A percentile compares a stretch with the other conserved stretches of the same genome.
phyloP scores from a whole-genome alignment of 2,113 vertebrate genomes.

The Alexandromys fortis region DNA sequence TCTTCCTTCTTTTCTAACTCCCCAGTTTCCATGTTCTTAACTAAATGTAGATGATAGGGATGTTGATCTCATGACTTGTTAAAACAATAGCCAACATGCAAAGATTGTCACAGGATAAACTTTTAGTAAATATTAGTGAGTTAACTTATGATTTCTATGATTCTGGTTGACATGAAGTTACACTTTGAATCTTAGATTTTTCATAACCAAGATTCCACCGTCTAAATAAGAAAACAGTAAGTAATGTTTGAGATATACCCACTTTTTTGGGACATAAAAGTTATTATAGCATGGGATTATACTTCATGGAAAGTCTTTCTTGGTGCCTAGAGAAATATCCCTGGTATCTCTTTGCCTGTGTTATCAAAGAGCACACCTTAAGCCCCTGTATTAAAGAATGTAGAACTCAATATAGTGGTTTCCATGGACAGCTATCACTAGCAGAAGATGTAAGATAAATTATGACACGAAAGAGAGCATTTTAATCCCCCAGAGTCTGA shows the following conservation, averaged over 20 bases:
- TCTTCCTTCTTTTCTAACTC: not conserved
- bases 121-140: not conserved
- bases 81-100: not conserved
- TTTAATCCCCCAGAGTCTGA: not conserved
- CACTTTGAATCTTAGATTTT: not conserved
- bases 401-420: not conserved
- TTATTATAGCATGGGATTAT: not conserved
- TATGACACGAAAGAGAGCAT: not conserved
- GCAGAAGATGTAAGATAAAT: constrained; percentile 6
- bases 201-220: not conserved
- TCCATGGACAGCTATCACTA: not conserved
- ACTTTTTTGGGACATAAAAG: not conserved
- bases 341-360: not conserved
- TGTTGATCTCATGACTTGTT: not conserved
- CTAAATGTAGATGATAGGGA: not conserved
- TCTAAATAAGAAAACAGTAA: not conserved
- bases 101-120: not conserved
- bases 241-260: not conserved
- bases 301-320: not conserved
- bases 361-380: not conserved
- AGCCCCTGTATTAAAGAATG: not conserved
- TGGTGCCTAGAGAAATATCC: not conserved
- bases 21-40: not conserved
- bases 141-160: not conserved
- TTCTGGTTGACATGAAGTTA: not conserved